Base-by-base conservation (phyloP, 2,797 vertebrate species). In the Sebastes glaucus region DNA sequence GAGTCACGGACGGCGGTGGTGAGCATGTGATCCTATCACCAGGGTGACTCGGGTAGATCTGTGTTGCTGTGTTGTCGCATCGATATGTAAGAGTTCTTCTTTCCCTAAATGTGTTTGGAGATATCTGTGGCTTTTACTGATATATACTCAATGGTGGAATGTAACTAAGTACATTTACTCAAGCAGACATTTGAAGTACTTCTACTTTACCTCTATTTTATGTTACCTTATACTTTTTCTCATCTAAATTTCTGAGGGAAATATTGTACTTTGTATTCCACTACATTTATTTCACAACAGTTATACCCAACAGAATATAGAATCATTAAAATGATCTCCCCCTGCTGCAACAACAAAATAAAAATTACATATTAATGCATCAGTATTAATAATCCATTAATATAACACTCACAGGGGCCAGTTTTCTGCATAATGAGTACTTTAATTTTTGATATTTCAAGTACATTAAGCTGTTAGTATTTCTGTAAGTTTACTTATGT, bases 1-100 rank as follows among this genome's bases (percentile, higher is more conserved):
- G 93, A 95, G 92, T 95, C 93, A 94, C 80, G 84, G 86, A 87
- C 74, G 89, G 82, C 81, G 64, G 79, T 82, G 86, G 88, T 89
- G 85, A 92, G 86, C 93, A 93, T 92, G 94, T 94, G 93, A 94
- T 94, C 93, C 87, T 92, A 87, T 94, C 93, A 92, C 93, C 92
- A 93, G 85, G 93, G 94, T 92, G 94, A 95, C 94, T 93, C 65
- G 89, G 90, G 88, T 88, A 92, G 93, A 94, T 92, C 90, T 89
- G 88, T 68, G 88, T 80, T 84, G 84, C 92, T 77, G 85, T 82
- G 87, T 85, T 88, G 91, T 90, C 81, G 64, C 87, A 78, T 72
- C 13, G 11, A 82, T 62, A 46, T 75, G 63, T 55, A 71, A 77
- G 78, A 73, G 81, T 84, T 86, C 49, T 80, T 82, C 66, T 81